Evolutionary conservation across 2,888 invertebrate genomes (phyloP).

Genomic region (Mycogona germanica): DNA sequence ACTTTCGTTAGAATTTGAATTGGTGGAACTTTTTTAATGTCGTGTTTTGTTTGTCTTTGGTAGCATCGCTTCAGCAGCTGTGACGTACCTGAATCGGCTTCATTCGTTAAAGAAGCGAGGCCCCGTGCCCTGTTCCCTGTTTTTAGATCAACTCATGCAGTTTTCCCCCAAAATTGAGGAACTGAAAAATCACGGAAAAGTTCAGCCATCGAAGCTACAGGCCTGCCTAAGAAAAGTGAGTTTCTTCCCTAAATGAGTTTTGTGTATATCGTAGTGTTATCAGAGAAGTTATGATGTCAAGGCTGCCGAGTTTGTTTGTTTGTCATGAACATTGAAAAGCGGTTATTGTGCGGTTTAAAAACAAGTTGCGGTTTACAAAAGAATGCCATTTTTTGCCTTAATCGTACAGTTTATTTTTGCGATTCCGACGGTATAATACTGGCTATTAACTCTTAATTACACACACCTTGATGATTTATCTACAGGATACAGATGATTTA

Average conservation of each 20-base stretch:
- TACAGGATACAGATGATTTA: slow-evolving; percentile 17
- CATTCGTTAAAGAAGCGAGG: slow-evolving; percentile 36
- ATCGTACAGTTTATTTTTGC: too few relatives aligned
- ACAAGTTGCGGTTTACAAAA: neutral
- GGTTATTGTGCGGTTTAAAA: neutral
- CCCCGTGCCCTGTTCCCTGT: slow-evolving; percentile 32
- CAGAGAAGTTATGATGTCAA: neutral
- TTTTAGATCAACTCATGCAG: slow-evolving; percentile 26
- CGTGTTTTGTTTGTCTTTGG: slow-evolving; percentile 24
- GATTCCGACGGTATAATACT: too few relatives aligned
- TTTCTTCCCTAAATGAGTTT: neutral
- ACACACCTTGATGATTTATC: neutral
- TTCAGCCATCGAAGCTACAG: slow-evolving; percentile 2
- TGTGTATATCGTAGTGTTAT: neutral
- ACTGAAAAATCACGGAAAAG: neutral
- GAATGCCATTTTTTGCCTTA: neutral
- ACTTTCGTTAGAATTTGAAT: neutral
- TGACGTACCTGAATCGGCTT: slow-evolving; percentile 32
- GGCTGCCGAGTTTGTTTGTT: too few relatives aligned
- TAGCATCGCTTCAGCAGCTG: slow-evolving; percentile 37
- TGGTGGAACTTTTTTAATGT: too few relatives aligned
- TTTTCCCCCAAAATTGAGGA: slow-evolving; percentile 32
- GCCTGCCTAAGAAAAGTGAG: slow-evolving; percentile 8
- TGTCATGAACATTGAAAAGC: too few relatives aligned
- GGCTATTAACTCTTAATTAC: too few relatives aligned